Percentiles rank a stretch among this genome's conserved stretches.
phyloP scores from a whole-genome alignment of 53 echinoderm and acorn worm genomes.

The Astropecten irregularis region DNA sequence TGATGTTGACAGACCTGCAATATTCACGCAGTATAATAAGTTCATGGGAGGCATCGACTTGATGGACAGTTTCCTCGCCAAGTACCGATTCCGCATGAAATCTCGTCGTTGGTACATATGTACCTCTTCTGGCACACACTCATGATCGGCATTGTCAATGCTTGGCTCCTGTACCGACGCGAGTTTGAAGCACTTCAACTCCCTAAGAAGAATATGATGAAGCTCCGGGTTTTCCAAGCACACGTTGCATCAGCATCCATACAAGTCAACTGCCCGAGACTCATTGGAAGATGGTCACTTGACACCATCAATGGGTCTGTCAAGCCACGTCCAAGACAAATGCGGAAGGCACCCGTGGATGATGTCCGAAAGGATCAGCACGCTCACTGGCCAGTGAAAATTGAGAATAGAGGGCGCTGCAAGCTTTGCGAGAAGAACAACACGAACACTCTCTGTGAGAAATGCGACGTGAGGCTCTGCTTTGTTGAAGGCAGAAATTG shows the following conservation, averaged over 20 bases:
- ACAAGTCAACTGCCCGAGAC: too few relatives aligned
- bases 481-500: slow-evolving; percentile 40
- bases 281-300: too few relatives aligned
- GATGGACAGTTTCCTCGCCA: slow-evolving; percentile 4
- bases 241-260: neutral
- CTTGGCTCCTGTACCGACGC: slow-evolving; percentile 29
- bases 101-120: slow-evolving; percentile 49
- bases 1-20: slow-evolving; percentile 23
- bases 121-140: slow-evolving; percentile 48
- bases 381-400: slow-evolving; percentile 48
- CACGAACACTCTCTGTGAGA: slow-evolving; percentile 3
- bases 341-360: too few relatives aligned
- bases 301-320: too few relatives aligned
- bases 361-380: slow-evolving; percentile 30
- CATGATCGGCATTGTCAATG: slow-evolving; percentile 50
- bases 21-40: slow-evolving; percentile 41
- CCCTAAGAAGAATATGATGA: neutral
- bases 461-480: slow-evolving; percentile 41
- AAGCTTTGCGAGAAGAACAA: neutral
- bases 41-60: slow-evolving; percentile 62
- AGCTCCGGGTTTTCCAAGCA: slow-evolving; percentile 16
- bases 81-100: slow-evolving; percentile 11
- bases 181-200: slow-evolving; percentile 15
- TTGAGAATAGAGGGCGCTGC: slow-evolving; percentile 38
- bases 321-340: too few relatives aligned